These are phyloP conservation scores for Amblyjoppa fuscipennis DNA, from an alignment of 2,888 invertebrate species.

Conservation along the genomic window DNA sequence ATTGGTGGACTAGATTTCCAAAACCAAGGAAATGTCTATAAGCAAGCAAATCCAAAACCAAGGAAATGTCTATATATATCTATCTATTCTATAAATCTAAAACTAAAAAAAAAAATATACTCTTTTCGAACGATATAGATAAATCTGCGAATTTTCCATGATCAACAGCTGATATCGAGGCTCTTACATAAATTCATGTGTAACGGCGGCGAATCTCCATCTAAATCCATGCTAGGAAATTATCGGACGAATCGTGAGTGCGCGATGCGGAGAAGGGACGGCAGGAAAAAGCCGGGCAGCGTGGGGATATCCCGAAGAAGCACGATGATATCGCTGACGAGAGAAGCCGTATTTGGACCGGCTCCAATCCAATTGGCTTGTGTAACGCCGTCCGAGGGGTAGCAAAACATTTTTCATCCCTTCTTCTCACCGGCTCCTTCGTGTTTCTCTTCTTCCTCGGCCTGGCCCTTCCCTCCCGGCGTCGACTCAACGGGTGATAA, in stretches of 20 bases:
- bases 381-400: slow-evolving; percentile 19
- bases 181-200: slow-evolving; percentile 26
- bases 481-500: slow-evolving; percentile 77
- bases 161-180: slow-evolving; percentile 48
- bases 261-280: not conserved
- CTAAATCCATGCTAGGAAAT: slow-evolving; percentile 62
- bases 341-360: slow-evolving; percentile 83
- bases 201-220: slow-evolving; percentile 67
- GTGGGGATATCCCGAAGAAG: slow-evolving; percentile 55
- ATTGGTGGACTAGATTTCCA: too few species aligned
- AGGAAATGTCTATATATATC: too few species aligned
- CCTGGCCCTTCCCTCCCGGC: slow-evolving; percentile 49
- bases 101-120: too few species aligned
- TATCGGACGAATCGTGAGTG: slow-evolving; percentile 58
- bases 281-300: slow-evolving; percentile 6
- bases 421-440: slow-evolving; percentile 5
- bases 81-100: too few species aligned
- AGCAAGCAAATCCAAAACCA: too few species aligned
- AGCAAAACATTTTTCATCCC: slow-evolving; percentile 62
- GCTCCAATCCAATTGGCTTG: slow-evolving; percentile 81
- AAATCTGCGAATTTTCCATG: too few species aligned
- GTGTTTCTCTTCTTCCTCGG: slow-evolving; percentile 11
- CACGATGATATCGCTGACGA: slow-evolving; percentile 84
- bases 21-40: too few species aligned
- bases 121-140: too few species aligned